Evolutionary conservation across 2,113 vertebrate species (phyloP), one percentile per base, ranked within the genome.

Genomic region (Vulpes ferrilata): DNA sequence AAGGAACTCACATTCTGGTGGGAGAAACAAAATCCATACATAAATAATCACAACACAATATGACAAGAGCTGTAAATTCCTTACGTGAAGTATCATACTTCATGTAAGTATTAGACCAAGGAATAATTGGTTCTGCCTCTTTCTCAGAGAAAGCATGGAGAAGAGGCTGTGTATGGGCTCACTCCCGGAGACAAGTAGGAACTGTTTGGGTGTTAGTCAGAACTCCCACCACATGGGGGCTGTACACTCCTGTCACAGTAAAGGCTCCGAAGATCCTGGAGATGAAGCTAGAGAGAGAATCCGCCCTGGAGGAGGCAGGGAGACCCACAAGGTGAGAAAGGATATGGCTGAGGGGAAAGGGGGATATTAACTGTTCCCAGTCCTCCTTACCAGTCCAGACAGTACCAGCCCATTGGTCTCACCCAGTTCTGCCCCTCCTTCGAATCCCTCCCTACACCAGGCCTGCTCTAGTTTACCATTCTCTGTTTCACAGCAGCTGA

Each of bases 231-330:
- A 35, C 23, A 62, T 57, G 32, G 13, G 3, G 48, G 48, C 8
- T 4, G 1, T 5, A 16, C 0, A 2, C 7, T 48, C 48, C 16
- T 73, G n/a, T 15, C 57, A n/a, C n/a, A 62, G 48, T 82, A 38
- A 38, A 74, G 30, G 8, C 74, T 65, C 5, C 0, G 0, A 30
- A 1, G 0, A 69, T 13, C 38, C 27, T 17, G 6, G 79, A 86
- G 53, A 91, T 6, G 23, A 55, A 25, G 53, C 48, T 3, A 65
- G 30, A 38, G 51, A 62, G 27, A 76, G 43, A 88, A 27, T 32
- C 80, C 38, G 20, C 8, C 27, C 12, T 0, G 0, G 73, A 23
- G 7, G 80, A 73, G 71, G 69, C 87, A 67, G 73, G 30, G 48
- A 67, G 25, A 5, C n/a, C 57, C 43, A 9, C 22, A 3, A 5